Conservation (phyloP, 2,888 invertebrate species). For the Ashinkailepas kermadecensis region DNA sequence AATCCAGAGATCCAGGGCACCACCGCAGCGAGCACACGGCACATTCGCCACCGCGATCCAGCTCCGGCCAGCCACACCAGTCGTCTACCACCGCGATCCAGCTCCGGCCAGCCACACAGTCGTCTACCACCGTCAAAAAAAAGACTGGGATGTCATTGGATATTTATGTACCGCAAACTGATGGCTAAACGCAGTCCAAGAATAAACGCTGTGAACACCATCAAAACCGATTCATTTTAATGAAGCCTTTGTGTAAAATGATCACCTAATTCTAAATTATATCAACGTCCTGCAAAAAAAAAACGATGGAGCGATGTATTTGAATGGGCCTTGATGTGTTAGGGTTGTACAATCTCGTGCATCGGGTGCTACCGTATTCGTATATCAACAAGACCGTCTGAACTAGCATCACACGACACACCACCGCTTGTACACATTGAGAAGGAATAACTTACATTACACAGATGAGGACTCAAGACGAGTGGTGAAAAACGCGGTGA, state of each 20-base stretch:
- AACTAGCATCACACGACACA: background rate
- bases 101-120: too few species aligned
- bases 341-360: background rate
- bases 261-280: background rate
- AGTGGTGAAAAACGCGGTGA: slow-evolving; percentile 12
- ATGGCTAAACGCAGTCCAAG: too few species aligned
- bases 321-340: background rate
- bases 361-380: background rate
- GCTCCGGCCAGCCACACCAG: too few species aligned
- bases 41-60: too few species aligned
- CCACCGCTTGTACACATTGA: background rate
- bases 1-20: background rate
- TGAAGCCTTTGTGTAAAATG: background rate
- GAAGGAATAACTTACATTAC: slow-evolving; percentile 18
- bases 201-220: too few species aligned
- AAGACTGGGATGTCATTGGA: background rate
- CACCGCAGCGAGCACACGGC: background rate
- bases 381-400: background rate
- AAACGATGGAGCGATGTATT: background rate
- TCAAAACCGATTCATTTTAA: too few species aligned
- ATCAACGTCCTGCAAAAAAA: background rate
- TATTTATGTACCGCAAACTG: background rate
- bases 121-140: background rate
- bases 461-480: slow-evolving; percentile 19
- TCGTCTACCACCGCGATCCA: too few species aligned